Evolutionary conservation across 1,140 invertebrate species (phyloP).

Genomic region (Ericerus pela): DNA sequence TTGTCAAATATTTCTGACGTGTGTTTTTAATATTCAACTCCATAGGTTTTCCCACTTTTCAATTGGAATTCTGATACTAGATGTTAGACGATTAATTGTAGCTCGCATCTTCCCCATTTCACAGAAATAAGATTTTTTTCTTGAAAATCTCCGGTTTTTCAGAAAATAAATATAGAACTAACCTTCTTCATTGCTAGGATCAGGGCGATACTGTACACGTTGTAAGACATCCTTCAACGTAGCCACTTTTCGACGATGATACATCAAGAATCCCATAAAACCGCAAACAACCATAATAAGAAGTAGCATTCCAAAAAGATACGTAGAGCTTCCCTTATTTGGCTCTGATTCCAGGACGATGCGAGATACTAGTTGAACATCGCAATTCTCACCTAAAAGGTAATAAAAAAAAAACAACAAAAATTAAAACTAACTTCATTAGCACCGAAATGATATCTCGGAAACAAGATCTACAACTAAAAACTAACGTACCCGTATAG

Average conservation of each 20-base stretch:
- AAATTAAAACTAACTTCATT: too few relatives aligned
- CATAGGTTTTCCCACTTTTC: too few relatives aligned
- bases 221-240: conserved; percentile 71
- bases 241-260: conserved; percentile 58
- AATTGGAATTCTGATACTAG: too few relatives aligned
- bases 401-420: conserved; percentile 19
- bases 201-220: conserved; percentile 77
- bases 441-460: too few relatives aligned
- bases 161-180: not conserved
- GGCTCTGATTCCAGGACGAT: conserved; percentile 30
- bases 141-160: too few relatives aligned
- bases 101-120: too few relatives aligned
- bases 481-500: conserved; percentile 47
- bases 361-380: conserved; percentile 30
- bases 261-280: conserved; percentile 47
- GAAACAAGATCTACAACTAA: too few relatives aligned
- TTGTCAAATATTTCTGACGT: too few relatives aligned
- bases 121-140: too few relatives aligned
- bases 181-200: conserved; percentile 36
- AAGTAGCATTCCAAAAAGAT: conserved; percentile 41
- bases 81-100: too few relatives aligned
- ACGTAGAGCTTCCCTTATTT: conserved; percentile 32
- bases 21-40: too few relatives aligned
- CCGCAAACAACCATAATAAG: conserved; percentile 47
- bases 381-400: conserved; percentile 35